These are phyloP conservation scores for Seriola quinqueradiata DNA, from an alignment of 2,113 vertebrate species.

Conservation along the genomic window DNA sequence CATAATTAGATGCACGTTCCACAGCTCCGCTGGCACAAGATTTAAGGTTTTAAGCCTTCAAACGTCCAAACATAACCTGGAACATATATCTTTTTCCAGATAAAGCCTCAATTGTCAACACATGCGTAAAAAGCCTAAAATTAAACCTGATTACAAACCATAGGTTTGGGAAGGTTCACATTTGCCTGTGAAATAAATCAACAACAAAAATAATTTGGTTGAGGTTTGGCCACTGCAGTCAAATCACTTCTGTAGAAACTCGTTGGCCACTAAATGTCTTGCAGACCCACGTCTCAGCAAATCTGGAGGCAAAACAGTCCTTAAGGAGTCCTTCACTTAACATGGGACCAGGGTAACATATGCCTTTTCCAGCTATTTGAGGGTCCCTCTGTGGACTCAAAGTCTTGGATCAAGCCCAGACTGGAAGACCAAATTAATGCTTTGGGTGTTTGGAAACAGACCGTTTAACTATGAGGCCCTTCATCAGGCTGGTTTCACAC, in stretches of 20 bases:
- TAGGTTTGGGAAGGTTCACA: conserved; percentile 59
- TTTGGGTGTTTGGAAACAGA: conserved; percentile 46
- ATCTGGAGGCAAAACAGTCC: conserved; percentile 55
- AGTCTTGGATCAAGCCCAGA: conserved; percentile 50
- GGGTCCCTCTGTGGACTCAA: conserved; percentile 49
- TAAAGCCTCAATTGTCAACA: conserved; percentile 49
- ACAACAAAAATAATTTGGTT: conserved; percentile 66
- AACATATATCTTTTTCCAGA: conserved; percentile 30
- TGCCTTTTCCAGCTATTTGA: conserved; percentile 47
- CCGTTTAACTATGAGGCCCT: conserved; percentile 29
- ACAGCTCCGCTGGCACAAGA: conserved; percentile 10
- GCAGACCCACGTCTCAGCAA: conserved; percentile 54
- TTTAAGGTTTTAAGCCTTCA: conserved; percentile 24
- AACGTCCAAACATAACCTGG: conserved; percentile 25
- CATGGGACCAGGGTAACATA: conserved; percentile 22
- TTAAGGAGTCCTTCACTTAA: conserved; percentile 66
- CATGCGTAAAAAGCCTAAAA: conserved; percentile 37
- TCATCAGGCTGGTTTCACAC: background rate
- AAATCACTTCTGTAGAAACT: conserved; percentile 74
- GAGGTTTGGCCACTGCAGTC: conserved; percentile 55
- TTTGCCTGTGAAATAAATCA: conserved; percentile 76
- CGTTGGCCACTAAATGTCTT: conserved; percentile 71
- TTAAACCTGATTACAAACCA: conserved; percentile 62
- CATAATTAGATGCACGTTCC: conserved; percentile 50
- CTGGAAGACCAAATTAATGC: conserved; percentile 50